Evolutionary conservation across 2,113 vertebrate species (phyloP), one percentile per base, ranked within the genome.

Genomic region (Sisor rabdophorus): DNA sequence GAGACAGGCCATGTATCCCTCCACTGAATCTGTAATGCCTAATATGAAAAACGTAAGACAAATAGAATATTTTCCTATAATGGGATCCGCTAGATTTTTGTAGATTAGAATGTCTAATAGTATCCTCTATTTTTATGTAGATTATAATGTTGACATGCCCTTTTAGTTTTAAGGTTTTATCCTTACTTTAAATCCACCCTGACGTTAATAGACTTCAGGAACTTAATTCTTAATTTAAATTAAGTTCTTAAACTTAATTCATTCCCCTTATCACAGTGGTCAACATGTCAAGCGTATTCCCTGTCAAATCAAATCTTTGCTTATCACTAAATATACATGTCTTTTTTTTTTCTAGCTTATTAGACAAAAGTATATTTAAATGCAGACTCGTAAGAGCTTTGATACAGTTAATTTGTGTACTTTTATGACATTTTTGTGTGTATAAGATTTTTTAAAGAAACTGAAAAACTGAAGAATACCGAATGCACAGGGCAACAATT

Each of bases 21-120:
- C 89, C 2, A 76, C 93, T 0, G 95, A 96, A 81, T 82, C 90
- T 0, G 92, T 95, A 72, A 91, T 93, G 89, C 91, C 91, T 80
- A 95, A 95, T 82, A 88, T 98, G 78, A 98, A 96, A 79, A 96
- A 98, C 91, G 97, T 98, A 75, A 63, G 80, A 19, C 22, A 44
- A 2, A 64, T n/a, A 6, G 56, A 68, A 28, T 19, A 19, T 50
- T 16, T 19, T 19, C 19, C 19, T 4, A 10, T 28, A 19, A 44
- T 44, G 40, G 40, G 40, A 44, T 44, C 40, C 10, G 40, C 65
- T 30, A 6, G 1, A 17, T 15, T 13, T 3, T 48, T 24, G 40
- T 67, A 24, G 12, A 65, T 64, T 44, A 15, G 20, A 22, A 44
- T 44, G 61, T 44, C 40, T 10, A 9, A 44, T 30, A 6, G 4